phyloP scores from a whole-genome alignment of 2,888 invertebrate species.

The Carcina quercana region DNA sequence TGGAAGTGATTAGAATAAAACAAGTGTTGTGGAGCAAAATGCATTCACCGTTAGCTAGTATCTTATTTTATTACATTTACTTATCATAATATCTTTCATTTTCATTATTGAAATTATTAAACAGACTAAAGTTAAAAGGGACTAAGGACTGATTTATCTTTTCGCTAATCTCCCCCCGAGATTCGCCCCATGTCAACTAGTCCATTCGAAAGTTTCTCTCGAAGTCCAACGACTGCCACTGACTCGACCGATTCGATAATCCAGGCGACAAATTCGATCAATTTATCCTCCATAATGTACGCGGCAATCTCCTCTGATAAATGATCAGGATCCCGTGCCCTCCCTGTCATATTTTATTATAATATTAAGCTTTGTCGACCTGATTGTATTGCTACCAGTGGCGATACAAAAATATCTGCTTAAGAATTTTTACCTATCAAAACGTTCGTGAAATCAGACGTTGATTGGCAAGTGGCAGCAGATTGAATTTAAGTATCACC shows the following conservation, averaged over 20 bases:
- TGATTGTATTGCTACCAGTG: conserved; percentile 1
- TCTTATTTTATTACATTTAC: too few relatives aligned
- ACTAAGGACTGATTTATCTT: background rate
- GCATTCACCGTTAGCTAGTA: too few relatives aligned
- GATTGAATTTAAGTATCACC: conserved; percentile 1
- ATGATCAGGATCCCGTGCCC: conserved; percentile 20
- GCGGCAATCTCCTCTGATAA: conserved; percentile 26
- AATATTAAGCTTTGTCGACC: conserved; percentile 22
- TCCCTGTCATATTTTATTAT: conserved; percentile 24
- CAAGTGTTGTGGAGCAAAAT: too few relatives aligned
- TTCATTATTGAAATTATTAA: background rate
- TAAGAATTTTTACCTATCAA: conserved; percentile 2
- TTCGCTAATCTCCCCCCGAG: too few relatives aligned
- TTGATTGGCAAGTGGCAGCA: conserved; percentile 4
- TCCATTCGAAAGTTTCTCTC: too few relatives aligned
- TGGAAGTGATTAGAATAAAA: too few relatives aligned
- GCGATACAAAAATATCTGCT: conserved; percentile 3
- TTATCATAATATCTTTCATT: too few relatives aligned
- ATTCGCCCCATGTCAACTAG: too few relatives aligned
- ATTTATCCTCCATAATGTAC: conserved; percentile 26
- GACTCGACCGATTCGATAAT: conserved; percentile 23
- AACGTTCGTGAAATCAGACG: background rate
- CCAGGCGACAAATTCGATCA: conserved; percentile 27
- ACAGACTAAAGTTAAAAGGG: background rate
- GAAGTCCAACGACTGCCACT: too few relatives aligned